Evolutionary conservation across 2,113 vertebrate species (phyloP), one percentile per base, ranked within the genome.

Genomic region (Bostrychus sinensis): DNA sequence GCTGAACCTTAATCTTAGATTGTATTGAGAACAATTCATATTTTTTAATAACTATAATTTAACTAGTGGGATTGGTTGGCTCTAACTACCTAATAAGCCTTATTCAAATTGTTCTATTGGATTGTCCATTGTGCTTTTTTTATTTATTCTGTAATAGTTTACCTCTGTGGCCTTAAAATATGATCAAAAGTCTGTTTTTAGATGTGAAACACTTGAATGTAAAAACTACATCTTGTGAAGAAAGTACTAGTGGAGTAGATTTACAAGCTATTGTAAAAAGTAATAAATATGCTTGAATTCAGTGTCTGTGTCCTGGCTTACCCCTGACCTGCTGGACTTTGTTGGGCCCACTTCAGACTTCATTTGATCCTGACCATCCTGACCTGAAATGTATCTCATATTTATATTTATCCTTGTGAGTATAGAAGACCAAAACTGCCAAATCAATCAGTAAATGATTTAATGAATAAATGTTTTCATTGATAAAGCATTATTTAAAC

Each of bases 191-290:
- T n/a, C 43, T 25, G 56, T 22, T 51, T n/a, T 19, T 1, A 34
- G 48, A 68, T 17, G 37, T 46, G 55, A 54, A 34, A 13, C 8
- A 32, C 28, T 54, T 54, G 50, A 32, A 54, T 54, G 51, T 54
- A 54, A 17, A 54, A 54, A n/a, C n/a, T 17, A 54, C 3, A 19
- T 25, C 17, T 34, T 53, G 10, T 51, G 19, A 57, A 58, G 23
- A 50, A 30, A n/a, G 32, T 51, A 16, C 23, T 25, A 43, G 28
- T 1, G 23, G 25, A 50, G 28, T 23, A 41, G 4, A 7, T 26
- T 42, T 42, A 50, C 23, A 37, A 11, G 54, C 16, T 54, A 54
- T 14, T n/a, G 55, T 16, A 28, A 56, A 62, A 30, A 13, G 14
- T 22, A 30, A 17, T 25, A 55, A 66, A 54, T 36, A 8, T n/a